Evolutionary conservation across 2,113 vertebrate species (phyloP).

Genomic region (Microcebus tavaratra): DNA sequence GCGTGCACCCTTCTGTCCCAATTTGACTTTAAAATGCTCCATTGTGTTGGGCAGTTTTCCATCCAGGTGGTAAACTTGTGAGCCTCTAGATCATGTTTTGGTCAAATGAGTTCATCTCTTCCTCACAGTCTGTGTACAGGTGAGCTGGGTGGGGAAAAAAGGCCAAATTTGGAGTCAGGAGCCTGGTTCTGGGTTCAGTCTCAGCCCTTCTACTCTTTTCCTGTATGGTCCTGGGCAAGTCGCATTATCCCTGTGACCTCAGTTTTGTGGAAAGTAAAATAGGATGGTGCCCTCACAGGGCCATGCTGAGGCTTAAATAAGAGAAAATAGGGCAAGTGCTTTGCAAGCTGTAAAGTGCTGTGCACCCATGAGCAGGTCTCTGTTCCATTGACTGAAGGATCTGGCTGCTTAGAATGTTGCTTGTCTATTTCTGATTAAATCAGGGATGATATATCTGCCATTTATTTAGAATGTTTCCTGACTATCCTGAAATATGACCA

Average conservation of each 20-base stretch:
- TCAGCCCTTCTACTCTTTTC: neutral
- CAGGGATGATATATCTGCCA: neutral
- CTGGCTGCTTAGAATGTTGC: neutral
- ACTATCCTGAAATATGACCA: neutral
- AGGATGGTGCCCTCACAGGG: neutral
- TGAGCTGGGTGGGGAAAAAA: neutral
- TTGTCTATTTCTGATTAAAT: neutral
- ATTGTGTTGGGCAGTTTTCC: neutral
- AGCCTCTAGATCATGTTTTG: neutral
- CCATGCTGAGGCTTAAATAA: neutral
- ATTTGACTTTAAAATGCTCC: conserved; percentile 71
- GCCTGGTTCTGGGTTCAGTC: neutral
- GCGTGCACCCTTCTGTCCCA: neutral
- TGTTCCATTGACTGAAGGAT: neutral
- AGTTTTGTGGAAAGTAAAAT: neutral
- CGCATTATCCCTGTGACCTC: neutral
- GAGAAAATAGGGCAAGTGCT: neutral
- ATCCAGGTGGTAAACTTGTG: conserved; percentile 20
- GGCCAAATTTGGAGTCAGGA: neutral
- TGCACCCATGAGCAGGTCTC: neutral
- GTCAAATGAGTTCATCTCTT: neutral
- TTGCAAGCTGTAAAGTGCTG: neutral
- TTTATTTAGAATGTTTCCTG: neutral
- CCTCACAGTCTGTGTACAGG: neutral
- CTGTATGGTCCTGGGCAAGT: neutral